Evolutionary conservation across 2,888 invertebrate species (phyloP).

Genomic region (Chymomyza fuscimana): DNA sequence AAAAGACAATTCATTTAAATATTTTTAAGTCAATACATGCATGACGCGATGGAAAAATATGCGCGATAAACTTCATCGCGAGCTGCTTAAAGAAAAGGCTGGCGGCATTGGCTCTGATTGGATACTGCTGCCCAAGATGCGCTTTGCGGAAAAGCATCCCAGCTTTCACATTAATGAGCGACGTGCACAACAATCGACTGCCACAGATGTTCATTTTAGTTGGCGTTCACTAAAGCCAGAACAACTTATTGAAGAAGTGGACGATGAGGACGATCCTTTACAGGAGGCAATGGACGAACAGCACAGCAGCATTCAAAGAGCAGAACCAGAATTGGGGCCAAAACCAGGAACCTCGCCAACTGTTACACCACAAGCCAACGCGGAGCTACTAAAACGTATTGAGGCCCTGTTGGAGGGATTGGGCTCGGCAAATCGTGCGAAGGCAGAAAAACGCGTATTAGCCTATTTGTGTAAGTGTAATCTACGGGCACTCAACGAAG

Average conservation of each 20-base stretch:
- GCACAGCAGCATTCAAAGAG: slow-evolving; percentile 13
- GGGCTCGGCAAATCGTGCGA: slow-evolving; percentile 64
- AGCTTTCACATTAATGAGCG: slow-evolving; percentile 41
- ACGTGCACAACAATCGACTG: slow-evolving; percentile 20
- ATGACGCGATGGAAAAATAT: slow-evolving; percentile 68
- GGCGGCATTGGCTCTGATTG: slow-evolving; percentile 51
- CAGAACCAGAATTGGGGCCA: not conserved
- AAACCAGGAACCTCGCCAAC: not conserved
- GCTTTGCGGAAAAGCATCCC: slow-evolving; percentile 52
- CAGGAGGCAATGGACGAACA: slow-evolving; percentile 76
- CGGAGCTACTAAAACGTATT: slow-evolving; percentile 60
- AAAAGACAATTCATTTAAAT: not conserved
- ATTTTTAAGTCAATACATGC: slow-evolving; percentile 57
- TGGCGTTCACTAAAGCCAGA: slow-evolving; percentile 46
- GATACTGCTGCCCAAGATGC: slow-evolving; percentile 58
- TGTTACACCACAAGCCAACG: slow-evolving; percentile 18
- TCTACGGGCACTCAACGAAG: slow-evolving; percentile 63
- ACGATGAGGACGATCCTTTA: slow-evolving; percentile 68
- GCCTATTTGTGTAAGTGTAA: slow-evolving; percentile 75
- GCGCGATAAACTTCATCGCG: slow-evolving; percentile 58
- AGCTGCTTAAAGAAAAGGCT: slow-evolving; percentile 47
- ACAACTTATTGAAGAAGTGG: slow-evolving; percentile 51
- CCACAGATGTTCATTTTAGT: slow-evolving; percentile 12
- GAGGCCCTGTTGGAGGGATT: slow-evolving; percentile 71
- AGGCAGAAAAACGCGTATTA: slow-evolving; percentile 74